A percentile compares a stretch with the other conserved stretches of the same genome.
These are phyloP conservation scores for Pandion haliaetus DNA, from an alignment of 2,113 vertebrate species.

Conservation along the genomic window DNA sequence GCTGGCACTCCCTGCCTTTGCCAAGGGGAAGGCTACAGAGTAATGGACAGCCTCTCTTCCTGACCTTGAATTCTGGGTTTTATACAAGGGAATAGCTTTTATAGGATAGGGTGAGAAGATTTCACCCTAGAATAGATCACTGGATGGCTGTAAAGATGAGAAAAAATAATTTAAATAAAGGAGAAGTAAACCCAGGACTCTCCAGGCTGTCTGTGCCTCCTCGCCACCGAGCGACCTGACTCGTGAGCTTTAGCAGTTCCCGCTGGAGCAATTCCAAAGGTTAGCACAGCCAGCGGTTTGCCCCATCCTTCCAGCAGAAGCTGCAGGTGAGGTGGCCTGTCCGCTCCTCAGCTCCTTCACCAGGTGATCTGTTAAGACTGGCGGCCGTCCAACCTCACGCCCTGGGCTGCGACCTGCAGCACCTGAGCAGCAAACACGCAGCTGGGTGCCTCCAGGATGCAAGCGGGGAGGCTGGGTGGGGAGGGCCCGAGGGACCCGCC, in stretches of 20 bases:
- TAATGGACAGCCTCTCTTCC: not conserved
- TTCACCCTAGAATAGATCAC: not conserved
- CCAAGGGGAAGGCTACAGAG: not conserved
- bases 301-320: not conserved
- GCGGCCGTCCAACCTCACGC: not conserved
- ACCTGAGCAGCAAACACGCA: not conserved
- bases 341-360: accelerated
- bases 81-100: not conserved
- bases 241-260: not conserved
- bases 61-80: not conserved
- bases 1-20: not conserved
- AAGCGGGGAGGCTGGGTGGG: accelerated
- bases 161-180: not conserved
- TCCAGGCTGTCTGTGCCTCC: not conserved
- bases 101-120: not conserved
- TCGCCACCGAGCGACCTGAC: accelerated
- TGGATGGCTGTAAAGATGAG: not conserved
- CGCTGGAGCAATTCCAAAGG: not conserved
- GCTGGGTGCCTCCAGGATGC: not conserved
- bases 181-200: not conserved
- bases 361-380: not conserved
- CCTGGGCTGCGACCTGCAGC: not conserved
- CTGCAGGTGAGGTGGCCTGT: accelerated
- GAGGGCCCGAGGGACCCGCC: accelerated
- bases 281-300: not conserved